Evolutionary conservation across 2,797 vertebrate species (phyloP).

Genomic region (Coranthus polyacanthus): DNA sequence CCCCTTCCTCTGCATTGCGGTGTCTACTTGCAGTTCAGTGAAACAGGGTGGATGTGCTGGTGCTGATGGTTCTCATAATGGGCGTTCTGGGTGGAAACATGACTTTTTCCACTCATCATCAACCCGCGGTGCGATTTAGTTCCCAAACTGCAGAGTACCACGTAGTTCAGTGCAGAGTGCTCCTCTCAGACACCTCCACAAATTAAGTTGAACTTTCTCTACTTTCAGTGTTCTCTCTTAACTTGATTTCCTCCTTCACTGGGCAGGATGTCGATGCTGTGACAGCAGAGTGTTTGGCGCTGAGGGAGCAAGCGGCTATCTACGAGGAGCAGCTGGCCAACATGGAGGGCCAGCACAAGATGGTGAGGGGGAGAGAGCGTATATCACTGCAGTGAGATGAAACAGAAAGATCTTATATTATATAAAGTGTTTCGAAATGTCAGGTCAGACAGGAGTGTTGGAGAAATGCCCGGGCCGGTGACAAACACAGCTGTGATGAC

Average conservation of each 20-base stretch:
- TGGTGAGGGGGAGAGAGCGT: slow-evolving; percentile 67
- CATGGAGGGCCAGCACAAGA: slow-evolving; percentile 77
- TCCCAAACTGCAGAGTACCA: slow-evolving; percentile 3
- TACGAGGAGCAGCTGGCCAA: slow-evolving; percentile 83
- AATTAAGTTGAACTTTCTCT: slow-evolving; percentile 45
- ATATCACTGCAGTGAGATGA: slow-evolving; percentile 36
- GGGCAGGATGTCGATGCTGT: slow-evolving; percentile 81
- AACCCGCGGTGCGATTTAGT: slow-evolving; percentile 50
- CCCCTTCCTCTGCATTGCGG: slow-evolving; percentile 76
- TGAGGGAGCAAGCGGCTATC: slow-evolving; percentile 84
- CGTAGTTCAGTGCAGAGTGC: slow-evolving; percentile 11
- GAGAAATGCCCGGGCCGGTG: slow-evolving; percentile 49
- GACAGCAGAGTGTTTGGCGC: slow-evolving; percentile 83
- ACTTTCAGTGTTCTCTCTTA: slow-evolving; percentile 37
- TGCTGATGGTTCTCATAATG: slow-evolving; percentile 46
- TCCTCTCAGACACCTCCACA: slow-evolving; percentile 30
- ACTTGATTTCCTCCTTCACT: slow-evolving; percentile 56
- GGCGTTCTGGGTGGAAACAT: slow-evolving; percentile 38
- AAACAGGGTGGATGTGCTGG: slow-evolving; percentile 59
- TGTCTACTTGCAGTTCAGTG: slow-evolving; percentile 65
- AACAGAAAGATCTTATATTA: slow-evolving; percentile 41
- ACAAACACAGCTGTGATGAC: slow-evolving; percentile 62
- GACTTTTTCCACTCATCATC: slow-evolving; percentile 18
- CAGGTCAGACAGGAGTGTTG: slow-evolving; percentile 49
- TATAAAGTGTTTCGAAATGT: slow-evolving; percentile 48